Percentiles rank a stretch among this genome's conserved stretches.
phyloP scores from a whole-genome alignment of 2,113 vertebrate genomes.

The Myotis brandtii region DNA sequence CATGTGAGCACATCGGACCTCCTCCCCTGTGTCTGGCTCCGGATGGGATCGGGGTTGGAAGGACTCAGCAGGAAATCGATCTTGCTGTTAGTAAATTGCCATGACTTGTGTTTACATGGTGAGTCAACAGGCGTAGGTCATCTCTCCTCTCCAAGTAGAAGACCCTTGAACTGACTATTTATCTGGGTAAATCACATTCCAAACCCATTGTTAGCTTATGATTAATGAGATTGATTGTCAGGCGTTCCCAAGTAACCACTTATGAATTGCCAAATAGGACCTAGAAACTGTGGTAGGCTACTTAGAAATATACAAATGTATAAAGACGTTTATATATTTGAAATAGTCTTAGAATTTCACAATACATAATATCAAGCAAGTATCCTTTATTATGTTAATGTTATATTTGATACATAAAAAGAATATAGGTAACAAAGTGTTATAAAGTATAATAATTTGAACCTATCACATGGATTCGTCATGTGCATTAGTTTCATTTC shows the following conservation, averaged over 20 bases:
- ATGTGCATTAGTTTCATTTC: not conserved
- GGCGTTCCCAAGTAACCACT: not conserved
- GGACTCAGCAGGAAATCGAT: conserved; percentile 40
- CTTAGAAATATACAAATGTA: not conserved
- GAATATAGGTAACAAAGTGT: not conserved
- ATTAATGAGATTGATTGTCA: not conserved
- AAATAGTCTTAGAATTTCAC: conserved; percentile 1
- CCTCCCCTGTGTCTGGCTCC: not conserved
- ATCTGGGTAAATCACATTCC: not conserved
- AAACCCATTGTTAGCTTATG: not conserved
- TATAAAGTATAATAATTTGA: not conserved
- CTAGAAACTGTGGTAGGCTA: not conserved
- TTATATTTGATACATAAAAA: not conserved
- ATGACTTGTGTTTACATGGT: conserved; percentile 52
- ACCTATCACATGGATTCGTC: not conserved
- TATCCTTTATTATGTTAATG: not conserved
- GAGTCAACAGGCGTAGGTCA: conserved; percentile 15
- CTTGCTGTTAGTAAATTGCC: conserved; percentile 63
- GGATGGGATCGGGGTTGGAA: not conserved
- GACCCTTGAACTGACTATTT: not conserved
- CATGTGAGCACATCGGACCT: not conserved
- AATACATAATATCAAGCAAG: not conserved
- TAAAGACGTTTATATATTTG: conserved; percentile 19
- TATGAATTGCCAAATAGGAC: not conserved
- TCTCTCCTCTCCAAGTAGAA: not conserved